Base-by-base conservation (phyloP, 2,888 invertebrate genomes). In the Agonopterix alstromeriana region DNA sequence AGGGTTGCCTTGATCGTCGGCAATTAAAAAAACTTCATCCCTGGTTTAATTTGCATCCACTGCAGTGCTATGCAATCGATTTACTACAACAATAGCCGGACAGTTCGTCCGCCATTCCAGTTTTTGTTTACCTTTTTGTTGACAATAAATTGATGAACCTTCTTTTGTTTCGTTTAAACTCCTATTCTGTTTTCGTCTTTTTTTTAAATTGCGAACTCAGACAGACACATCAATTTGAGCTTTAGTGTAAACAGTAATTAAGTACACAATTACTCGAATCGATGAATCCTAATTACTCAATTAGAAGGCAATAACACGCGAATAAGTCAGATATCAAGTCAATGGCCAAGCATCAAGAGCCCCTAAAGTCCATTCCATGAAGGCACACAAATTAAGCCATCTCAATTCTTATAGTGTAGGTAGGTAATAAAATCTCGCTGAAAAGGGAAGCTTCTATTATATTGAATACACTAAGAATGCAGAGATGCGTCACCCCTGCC, bases 1-100 rank as follows among this genome's bases (percentile, higher is more conserved):
- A 65, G 56, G 52, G 58, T 54, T 55, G 61, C 58, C 56, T 64
- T 72, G 68, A 72, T 69, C 62, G 66, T 53, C 53, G 54, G 55
- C 59, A 63, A 65, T 67, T 63, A 63, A 73, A 73, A 75, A 65
- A 63, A 63, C 61, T 53, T 55, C 55, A 56, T 58, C 65, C 62
- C 64, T 63, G 61, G 63, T 68, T 70, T 65, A 72, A 73, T 76
- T 73, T 73, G 69, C 71, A 73, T 72, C 67, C 64, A 59, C 58
- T 65, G 65, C 46, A 48, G 43, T 51, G 51, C 48, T 10, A 46
- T 58, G 60, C 51, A 58, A 63, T 69, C 67, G 65, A 72, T 70
- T 73, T 57, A 61, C 58, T 60, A 55, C 58, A 66, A 73, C 71
- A 76, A 71, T 68, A 63, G 64, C 56, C 38, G 55, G 36, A 48